Percentiles rank a stretch among this genome's conserved stretches.
phyloP scores from a whole-genome alignment of 2,888 invertebrate genomes.

The Pseudococcus jackbeardsleyi region DNA sequence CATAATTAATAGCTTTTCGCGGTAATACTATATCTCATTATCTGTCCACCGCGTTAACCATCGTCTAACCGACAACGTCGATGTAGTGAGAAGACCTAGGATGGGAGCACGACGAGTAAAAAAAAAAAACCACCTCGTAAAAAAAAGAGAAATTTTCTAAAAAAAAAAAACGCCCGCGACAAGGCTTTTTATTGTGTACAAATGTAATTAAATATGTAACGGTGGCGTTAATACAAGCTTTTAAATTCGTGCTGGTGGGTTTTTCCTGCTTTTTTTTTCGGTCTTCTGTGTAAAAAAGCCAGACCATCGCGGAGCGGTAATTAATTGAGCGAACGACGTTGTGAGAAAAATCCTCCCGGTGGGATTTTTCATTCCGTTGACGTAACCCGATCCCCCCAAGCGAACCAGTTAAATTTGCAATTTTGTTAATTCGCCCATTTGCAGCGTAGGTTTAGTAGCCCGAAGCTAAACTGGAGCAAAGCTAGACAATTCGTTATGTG shows the following conservation, averaged over 20 bases:
- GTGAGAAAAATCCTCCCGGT: not conserved
- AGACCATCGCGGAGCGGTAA: not conserved
- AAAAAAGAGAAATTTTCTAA: not conserved
- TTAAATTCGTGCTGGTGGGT: not conserved
- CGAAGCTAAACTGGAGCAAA: not conserved
- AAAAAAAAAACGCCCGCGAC: not conserved
- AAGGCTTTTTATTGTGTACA: constrained; percentile 15
- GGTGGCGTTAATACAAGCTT: constrained; percentile 3
- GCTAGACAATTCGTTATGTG: not conserved
- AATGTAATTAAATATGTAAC: constrained; percentile 17
- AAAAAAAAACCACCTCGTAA: not conserved
- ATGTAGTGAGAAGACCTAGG: not conserved
- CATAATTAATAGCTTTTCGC: constrained; percentile 56
- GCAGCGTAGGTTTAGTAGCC: not conserved
- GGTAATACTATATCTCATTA: constrained; percentile 58
- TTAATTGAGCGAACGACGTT: not conserved
- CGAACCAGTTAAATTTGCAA: not conserved
- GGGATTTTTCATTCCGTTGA: not conserved
- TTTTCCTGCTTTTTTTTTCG: not conserved
- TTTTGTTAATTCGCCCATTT: constrained; percentile 9
- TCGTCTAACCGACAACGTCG: not conserved
- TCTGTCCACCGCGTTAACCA: constrained; percentile 1
- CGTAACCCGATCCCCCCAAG: not conserved
- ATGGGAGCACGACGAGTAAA: not conserved
- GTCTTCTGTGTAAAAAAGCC: not conserved